Conservation (phyloP, 2,797 vertebrate species). For the Tympanoctomys barrerae region DNA sequence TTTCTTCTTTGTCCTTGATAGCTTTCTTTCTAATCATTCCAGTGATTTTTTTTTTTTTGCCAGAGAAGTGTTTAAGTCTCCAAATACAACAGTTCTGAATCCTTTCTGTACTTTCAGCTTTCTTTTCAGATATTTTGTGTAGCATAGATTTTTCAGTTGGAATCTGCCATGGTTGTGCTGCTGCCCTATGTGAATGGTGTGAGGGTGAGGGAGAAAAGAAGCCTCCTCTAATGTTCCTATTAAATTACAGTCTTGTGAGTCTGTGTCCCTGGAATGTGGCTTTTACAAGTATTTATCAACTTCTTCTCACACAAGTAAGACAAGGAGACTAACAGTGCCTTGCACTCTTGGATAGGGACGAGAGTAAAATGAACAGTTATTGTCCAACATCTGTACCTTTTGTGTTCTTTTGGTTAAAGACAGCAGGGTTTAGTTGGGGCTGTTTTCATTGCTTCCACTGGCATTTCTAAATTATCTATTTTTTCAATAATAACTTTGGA, state of each 20-base stretch:
- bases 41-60: neutral
- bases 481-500: slow-evolving; percentile 14
- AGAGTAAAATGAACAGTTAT: neutral
- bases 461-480: neutral
- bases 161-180: neutral
- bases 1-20: neutral
- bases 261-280: neutral
- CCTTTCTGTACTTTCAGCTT: neutral
- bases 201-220: neutral
- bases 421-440: neutral
- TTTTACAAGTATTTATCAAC: neutral
- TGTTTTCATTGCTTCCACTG: neutral
- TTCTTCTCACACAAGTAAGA: neutral
- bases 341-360: neutral
- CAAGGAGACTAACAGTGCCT: neutral
- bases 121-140: neutral
- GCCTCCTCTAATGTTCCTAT: neutral
- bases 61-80: neutral
- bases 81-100: neutral
- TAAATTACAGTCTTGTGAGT: neutral
- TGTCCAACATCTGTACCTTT: neutral
- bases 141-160: neutral
- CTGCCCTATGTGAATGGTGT: neutral
- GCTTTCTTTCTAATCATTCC: slow-evolving; percentile 22
- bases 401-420: neutral